Evolutionary conservation across 2,113 vertebrate species (phyloP).

Genomic region (Lophotis ruficrista): DNA sequence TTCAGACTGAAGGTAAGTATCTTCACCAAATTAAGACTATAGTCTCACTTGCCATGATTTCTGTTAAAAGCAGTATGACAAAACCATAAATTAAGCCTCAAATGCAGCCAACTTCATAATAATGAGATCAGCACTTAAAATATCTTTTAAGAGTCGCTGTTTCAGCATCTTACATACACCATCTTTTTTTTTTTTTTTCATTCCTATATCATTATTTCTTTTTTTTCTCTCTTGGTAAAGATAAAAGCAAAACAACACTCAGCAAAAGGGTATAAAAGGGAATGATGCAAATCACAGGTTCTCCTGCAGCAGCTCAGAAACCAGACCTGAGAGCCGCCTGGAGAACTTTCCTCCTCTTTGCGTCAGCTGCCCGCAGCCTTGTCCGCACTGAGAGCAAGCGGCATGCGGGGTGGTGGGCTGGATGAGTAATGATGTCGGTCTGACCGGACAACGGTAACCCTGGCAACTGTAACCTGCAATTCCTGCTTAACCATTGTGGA

Average conservation of each 20-base stretch:
- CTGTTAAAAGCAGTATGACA: neutral
- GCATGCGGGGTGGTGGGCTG: slow-evolving; percentile 5
- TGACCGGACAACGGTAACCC: slow-evolving; percentile 79
- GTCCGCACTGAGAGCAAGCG: neutral
- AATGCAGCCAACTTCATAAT: neutral
- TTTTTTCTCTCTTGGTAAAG: neutral
- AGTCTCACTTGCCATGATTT: neutral
- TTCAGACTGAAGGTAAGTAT: neutral
- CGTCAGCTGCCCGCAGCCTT: neutral
- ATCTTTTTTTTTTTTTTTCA: neutral
- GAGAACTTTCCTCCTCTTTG: neutral
- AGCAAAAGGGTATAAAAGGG: neutral
- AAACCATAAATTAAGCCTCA: neutral
- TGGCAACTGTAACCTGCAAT: slow-evolving; percentile 84
- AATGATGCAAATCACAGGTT: neutral
- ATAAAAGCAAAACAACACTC: rapidly evolving
- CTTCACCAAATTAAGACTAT: neutral
- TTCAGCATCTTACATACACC: neutral
- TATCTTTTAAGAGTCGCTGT: neutral
- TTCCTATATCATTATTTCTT: neutral
- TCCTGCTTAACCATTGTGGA: slow-evolving; percentile 68
- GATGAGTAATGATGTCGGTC: slow-evolving; percentile 76
- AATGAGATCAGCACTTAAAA: neutral
- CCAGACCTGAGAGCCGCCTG: neutral
- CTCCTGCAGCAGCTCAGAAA: neutral